Evolutionary conservation across 1,140 invertebrate genomes (phyloP), one percentile per base, ranked within the genome.

Genomic region (Plectrocnemia conspersa): DNA sequence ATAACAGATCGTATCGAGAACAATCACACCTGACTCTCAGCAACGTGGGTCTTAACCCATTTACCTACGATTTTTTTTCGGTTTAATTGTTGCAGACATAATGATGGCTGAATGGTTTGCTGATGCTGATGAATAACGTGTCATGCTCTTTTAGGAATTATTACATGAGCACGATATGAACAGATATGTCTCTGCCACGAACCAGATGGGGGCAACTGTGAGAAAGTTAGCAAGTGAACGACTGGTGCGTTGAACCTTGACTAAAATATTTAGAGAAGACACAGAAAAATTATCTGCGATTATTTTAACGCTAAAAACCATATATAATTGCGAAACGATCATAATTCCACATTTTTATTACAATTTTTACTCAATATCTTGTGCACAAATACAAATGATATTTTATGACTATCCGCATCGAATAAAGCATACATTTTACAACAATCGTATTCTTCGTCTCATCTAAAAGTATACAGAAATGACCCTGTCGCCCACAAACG

Each of bases 181-280:
- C 40, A 59, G 53, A 59, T 59, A 56, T 59, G 48, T 59, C 58
- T 56, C 58, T 59, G 58, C 53, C 57, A 59, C 16, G 25, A 33
- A 29, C 56, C 36, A 50, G 35, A 42, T 56, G 47, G 40, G 48
- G 48, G 55, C 27, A 42, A n/a, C 21, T 52, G 55, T 46, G 55
- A 46, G 48, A 57, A 57, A 57, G 55, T 57, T 35, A 24, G 32
- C 24, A 40, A 46, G 42, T 58, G 56, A 53, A n/a, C 41, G 44
- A 54, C 36, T 46, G 44, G 33, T 21, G 18, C 47, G n/a, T 29
- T 42, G 40, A 42, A 42, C 40, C 16, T 38, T 15, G 16, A 6
- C 6, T 10, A 7, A 15, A 6, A 38, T 15, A 15, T 15, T 7
- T 5, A 15, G 16, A 10, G 13, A 15, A 7, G 6, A 9, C 35